Conservation (phyloP, 2,888 invertebrate species). For the Tiliacea aurago region DNA sequence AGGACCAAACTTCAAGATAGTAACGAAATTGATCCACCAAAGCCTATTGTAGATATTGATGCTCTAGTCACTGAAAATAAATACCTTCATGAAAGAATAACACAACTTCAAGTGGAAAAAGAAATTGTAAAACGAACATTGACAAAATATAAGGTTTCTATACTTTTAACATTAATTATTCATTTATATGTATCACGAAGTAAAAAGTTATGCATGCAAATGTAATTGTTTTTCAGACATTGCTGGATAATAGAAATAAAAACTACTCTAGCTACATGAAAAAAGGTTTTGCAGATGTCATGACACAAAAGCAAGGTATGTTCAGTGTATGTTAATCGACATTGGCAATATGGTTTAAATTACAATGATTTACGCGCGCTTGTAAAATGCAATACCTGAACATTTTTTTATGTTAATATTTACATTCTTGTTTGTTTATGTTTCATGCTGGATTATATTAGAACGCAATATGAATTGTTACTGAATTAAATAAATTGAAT, state of each 20-base stretch:
- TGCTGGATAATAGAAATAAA: constrained; percentile 93
- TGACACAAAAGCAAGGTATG: constrained; percentile 95
- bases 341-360: neutral
- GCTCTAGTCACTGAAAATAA: constrained; percentile 95
- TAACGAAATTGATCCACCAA: constrained; percentile 75
- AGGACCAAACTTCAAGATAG: constrained; percentile 80
- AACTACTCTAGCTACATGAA: constrained; percentile 93
- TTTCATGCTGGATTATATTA: too few species aligned
- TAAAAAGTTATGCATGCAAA: constrained; percentile 34
- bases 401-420: neutral
- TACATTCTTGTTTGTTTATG: too few species aligned
- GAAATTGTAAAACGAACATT: constrained; percentile 93
- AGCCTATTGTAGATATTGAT: constrained; percentile 94
- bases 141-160: constrained; percentile 93
- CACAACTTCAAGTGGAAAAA: constrained; percentile 95
- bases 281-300: constrained; percentile 92
- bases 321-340: neutral
- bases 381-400: neutral
- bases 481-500: too few species aligned
- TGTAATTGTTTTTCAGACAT: constrained; percentile 87
- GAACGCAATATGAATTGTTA: too few species aligned
- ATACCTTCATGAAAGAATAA: constrained; percentile 95
- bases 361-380: neutral
- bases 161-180: constrained; percentile 17
- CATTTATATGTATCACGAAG: constrained; percentile 25